Base-by-base conservation (phyloP, 1,140 invertebrate species). In the Copidosoma floridanum region DNA sequence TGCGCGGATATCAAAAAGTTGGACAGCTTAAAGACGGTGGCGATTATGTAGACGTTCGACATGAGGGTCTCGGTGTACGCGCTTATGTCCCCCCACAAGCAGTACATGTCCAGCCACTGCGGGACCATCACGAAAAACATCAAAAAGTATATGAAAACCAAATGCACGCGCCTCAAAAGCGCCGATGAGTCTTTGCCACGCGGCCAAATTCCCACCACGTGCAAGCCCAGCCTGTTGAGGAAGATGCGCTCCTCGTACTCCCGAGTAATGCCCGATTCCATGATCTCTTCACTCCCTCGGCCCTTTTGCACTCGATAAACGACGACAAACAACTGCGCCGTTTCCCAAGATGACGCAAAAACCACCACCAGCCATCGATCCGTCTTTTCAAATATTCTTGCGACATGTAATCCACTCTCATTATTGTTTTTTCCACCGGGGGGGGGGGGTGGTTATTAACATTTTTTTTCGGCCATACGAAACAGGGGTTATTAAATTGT, bases 81-180 rank as follows among this genome's bases (percentile, higher is more conserved):
- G 5, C 52, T 27, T 11, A 63, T 16, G 23, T 57, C 32, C 12
- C 61, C 61, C 47, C 46, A 51, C 6, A 52, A 24, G 6, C 10
- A 24, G 32, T 63, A 63, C 12, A 63, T 29, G 29, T 63, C 61
- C 12, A 52, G 27, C 51, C 43, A 44, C n/a, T 56, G 29, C 1
- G 24, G 16, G 10, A 51, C 11, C 14, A 57, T 3, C 2, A 57
- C 11, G 20, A 16, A 10, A 32, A 47, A 10, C 21, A 54, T 27
- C 5, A 54, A 27, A 8, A 54, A 6, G n/a, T 54, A 41, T 6
- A 52, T 38, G 0, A 38, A 11, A 5, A 2, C 21, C 14, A 14
- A 27, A 32, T 54, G 37, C n/a, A 43, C 4, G 6, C 5, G 37
- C 6, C 3, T 40, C 12, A 41, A 26, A n/a, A 41, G 23, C 27